These are phyloP conservation scores for Paelopatides confundens DNA, from an alignment of 53 echinoderm and acorn worm species.

Conservation along the genomic window DNA sequence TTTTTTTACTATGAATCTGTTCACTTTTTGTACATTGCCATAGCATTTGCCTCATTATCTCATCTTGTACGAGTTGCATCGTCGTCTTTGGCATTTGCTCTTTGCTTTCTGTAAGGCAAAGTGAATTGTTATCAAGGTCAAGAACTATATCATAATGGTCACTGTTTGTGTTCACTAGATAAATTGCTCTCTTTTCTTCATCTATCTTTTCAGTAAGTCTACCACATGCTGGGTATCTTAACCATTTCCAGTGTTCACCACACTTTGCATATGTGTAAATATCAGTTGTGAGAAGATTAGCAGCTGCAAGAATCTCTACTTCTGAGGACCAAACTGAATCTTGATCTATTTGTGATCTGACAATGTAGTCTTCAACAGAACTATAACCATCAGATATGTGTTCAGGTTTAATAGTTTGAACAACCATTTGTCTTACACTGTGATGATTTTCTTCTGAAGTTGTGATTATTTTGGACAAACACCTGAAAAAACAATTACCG, in stretches of 20 bases:
- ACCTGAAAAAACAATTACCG: constrained; percentile 33
- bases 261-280: constrained; percentile 10
- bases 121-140: not conserved
- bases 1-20: not conserved
- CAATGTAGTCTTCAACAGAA: not conserved
- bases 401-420: not conserved
- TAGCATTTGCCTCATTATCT: not conserved
- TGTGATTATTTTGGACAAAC: constrained; percentile 1
- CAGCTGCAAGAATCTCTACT: constrained; percentile 5
- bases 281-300: not conserved
- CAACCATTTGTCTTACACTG: not conserved
- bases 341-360: not conserved
- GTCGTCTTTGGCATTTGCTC: not conserved
- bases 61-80: not conserved
- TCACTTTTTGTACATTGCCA: not conserved
- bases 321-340: not conserved
- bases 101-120: not conserved
- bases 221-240: constrained; percentile 34
- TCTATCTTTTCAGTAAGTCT: not conserved
- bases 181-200: not conserved
- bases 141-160: not conserved
- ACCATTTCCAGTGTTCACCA: constrained; percentile 14
- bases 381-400: not conserved
- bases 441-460: not conserved
- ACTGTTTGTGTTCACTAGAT: not conserved